Evolutionary conservation across 2,797 vertebrate genomes (phyloP).

Genomic region (Cercopithecus petaurista): DNA sequence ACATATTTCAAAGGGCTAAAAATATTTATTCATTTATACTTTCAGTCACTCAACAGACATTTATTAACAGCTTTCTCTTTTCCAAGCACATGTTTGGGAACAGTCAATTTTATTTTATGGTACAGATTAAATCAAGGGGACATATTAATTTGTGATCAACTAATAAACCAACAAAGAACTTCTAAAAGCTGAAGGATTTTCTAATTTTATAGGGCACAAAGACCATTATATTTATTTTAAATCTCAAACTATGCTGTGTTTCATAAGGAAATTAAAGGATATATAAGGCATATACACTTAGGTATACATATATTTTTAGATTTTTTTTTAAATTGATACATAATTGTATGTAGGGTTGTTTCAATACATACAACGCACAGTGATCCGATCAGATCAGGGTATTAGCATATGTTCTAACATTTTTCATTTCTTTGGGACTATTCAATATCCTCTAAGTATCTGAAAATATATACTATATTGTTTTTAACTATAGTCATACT

Average conservation of each 20-base stretch:
- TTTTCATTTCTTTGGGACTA: neutral
- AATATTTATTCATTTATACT: neutral
- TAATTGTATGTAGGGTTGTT: neutral
- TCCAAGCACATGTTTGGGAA: neutral
- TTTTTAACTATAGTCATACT: neutral
- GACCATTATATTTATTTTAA: neutral
- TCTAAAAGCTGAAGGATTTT: neutral
- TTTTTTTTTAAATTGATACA: neutral
- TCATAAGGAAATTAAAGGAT: neutral
- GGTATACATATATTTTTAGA: neutral
- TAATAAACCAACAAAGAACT: neutral
- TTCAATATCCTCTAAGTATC: neutral
- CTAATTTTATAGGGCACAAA: neutral
- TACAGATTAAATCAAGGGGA: neutral
- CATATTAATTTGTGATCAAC: neutral
- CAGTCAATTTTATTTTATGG: neutral
- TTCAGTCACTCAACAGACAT: neutral
- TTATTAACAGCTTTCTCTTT: neutral
- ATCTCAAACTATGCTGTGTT: neutral
- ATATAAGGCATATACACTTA: neutral
- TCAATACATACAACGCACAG: neutral
- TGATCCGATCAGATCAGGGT: neutral
- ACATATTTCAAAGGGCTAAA: constrained; percentile 17
- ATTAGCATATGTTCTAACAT: neutral
- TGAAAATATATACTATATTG: neutral